phyloP scores from a whole-genome alignment of 2,113 vertebrate genomes.

The Athene noctua region DNA sequence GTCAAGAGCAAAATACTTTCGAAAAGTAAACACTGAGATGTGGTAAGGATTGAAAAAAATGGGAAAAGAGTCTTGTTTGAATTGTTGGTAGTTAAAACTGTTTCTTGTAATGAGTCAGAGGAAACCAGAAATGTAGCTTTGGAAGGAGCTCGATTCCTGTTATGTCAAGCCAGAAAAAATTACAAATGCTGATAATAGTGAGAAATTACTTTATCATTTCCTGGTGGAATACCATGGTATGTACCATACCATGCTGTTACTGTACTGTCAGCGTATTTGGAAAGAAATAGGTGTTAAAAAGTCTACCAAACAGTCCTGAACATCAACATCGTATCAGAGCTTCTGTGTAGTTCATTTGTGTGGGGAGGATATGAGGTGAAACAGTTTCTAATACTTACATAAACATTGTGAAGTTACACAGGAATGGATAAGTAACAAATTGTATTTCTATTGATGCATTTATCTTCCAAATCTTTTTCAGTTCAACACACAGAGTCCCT shows the following conservation, averaged over 20 bases:
- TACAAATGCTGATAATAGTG: background rate
- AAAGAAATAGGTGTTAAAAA: background rate
- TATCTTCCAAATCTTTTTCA: background rate
- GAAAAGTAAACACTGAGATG: background rate
- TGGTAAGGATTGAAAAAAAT: background rate
- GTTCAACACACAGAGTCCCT: background rate
- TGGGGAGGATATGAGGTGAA: background rate
- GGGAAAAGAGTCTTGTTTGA: background rate
- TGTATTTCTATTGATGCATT: background rate
- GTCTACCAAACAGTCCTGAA: background rate
- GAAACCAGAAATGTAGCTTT: background rate
- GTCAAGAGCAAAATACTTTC: background rate
- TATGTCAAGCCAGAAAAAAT: background rate
- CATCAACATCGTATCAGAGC: rapidly evolving
- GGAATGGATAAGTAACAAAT: background rate
- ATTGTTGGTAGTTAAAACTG: background rate
- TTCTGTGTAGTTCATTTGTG: background rate
- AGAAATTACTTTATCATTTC: background rate
- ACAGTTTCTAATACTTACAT: background rate
- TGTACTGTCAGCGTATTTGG: background rate
- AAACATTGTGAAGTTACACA: background rate
- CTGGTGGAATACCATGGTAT: background rate
- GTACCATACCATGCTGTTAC: background rate
- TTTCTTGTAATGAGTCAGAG: background rate
- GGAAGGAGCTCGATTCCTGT: background rate